Evolutionary conservation across 2,888 invertebrate species (phyloP), one percentile per base, ranked within the genome.

Genomic region (Eurytoma californica): DNA sequence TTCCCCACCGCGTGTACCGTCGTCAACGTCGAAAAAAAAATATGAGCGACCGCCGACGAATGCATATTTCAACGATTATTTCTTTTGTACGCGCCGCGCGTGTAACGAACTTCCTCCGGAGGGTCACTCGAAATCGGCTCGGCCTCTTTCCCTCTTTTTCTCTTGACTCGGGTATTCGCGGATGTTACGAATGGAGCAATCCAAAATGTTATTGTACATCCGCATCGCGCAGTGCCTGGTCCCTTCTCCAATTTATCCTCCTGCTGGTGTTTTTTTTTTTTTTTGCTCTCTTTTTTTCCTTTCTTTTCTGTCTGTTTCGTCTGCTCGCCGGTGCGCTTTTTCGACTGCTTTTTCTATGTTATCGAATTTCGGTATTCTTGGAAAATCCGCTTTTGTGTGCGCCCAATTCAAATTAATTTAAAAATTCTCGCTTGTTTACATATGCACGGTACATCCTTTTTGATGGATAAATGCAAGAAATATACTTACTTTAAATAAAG

Each of bases 51-150:
- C 3, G 39, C 20, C 9, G 53, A 47, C n/a, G 30, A 51, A 57
- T 51, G 75, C 66, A 55, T 63, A 63, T 69, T 77, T 77, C 76
- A 55, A 57, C 70, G 65, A 77, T 77, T 70, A 77, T 70, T 77
- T 65, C 76, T 70, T 20, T 77, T 69, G 57, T 77, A 18, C n/a
- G 39, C 65, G 12, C 53, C 0, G 3, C 16, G 14, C 7, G 9
- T 13, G 18, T 66, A 51, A 60, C 58, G 74, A 65, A 58, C 53
- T 30, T 61, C 66, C 75, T 60, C 68, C 24, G 28, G 63, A 60
- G 58, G 63, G 20, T 69, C 76, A 49, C 47, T 69, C 69, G 28
- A 63, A 76, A 76, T 69, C 76, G 69, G 69, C 67, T 51, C 76
- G 47, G 20, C 7, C 18, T 18, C 72, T n/a, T 20, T 30, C 51